Conservation (phyloP, 2,113 vertebrate genomes). For the Lasiurus cinereus region DNA sequence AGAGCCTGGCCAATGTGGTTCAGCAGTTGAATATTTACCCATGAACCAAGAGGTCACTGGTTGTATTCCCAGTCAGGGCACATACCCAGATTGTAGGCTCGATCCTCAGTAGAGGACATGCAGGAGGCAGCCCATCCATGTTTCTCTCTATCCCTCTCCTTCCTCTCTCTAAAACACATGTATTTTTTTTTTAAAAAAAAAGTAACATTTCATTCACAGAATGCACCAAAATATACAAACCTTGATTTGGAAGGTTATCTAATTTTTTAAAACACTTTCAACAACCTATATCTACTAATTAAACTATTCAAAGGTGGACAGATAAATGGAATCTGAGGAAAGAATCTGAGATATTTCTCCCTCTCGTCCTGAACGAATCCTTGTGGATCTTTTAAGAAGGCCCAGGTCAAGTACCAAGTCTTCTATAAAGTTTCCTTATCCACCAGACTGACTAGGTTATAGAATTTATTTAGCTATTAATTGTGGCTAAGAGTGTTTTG, state of each 20-base stretch:
- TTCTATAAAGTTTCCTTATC: conserved; percentile 22
- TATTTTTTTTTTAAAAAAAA: too few relatives aligned
- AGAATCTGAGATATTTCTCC: background rate
- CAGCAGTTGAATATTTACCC: background rate
- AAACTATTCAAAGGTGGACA: conserved; percentile 47
- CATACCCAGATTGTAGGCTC: background rate
- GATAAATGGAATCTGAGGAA: conserved; percentile 2
- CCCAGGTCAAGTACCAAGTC: background rate
- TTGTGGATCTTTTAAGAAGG: background rate
- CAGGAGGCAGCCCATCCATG: background rate
- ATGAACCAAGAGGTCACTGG: too few relatives aligned
- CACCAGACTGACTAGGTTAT: background rate
- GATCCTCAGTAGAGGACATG: background rate
- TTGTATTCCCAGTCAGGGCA: background rate
- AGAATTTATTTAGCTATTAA: background rate
- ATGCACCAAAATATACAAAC: background rate
- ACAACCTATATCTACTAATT: conserved; percentile 10
- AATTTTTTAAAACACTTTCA: conserved; percentile 5
- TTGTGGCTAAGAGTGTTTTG: background rate
- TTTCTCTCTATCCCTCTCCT: background rate
- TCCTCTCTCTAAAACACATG: too few relatives aligned
- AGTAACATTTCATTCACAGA: background rate
- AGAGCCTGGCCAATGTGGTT: background rate
- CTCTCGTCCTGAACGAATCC: background rate
- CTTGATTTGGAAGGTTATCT: background rate